Conservation (phyloP, 2,797 vertebrate species). For the Poeciliopsis infans region DNA sequence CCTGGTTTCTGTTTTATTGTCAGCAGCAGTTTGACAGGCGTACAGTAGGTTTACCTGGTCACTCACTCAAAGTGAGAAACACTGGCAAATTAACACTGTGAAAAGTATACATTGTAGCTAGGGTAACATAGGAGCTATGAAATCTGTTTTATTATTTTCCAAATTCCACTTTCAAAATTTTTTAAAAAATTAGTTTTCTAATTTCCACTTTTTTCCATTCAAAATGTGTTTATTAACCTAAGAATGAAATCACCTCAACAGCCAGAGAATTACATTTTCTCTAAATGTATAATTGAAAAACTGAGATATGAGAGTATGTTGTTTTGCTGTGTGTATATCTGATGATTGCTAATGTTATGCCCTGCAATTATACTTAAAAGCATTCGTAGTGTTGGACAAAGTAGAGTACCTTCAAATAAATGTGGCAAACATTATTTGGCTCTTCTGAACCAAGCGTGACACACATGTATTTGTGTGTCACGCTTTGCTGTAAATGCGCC, state of each 20-base stretch:
- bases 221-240: too few relatives aligned
- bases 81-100: background rate
- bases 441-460: background rate
- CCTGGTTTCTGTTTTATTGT: conserved; percentile 13
- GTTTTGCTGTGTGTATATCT: background rate
- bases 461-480: background rate
- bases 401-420: background rate
- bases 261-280: background rate
- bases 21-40: conserved; percentile 23
- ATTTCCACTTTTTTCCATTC: too few relatives aligned
- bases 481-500: background rate
- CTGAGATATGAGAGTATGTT: background rate
- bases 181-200: too few relatives aligned
- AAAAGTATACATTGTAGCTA: background rate
- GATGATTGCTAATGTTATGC: background rate
- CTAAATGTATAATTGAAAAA: background rate
- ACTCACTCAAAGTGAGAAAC: background rate
- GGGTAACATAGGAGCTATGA: background rate
- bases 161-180: background rate
- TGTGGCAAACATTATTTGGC: background rate
- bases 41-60: conserved; percentile 3
- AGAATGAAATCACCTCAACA: background rate
- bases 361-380: background rate
- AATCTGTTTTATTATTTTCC: background rate
- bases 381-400: background rate